These are phyloP conservation scores for Agapetus fuscipes DNA, from an alignment of 2,888 invertebrate species.

Conservation along the genomic window DNA sequence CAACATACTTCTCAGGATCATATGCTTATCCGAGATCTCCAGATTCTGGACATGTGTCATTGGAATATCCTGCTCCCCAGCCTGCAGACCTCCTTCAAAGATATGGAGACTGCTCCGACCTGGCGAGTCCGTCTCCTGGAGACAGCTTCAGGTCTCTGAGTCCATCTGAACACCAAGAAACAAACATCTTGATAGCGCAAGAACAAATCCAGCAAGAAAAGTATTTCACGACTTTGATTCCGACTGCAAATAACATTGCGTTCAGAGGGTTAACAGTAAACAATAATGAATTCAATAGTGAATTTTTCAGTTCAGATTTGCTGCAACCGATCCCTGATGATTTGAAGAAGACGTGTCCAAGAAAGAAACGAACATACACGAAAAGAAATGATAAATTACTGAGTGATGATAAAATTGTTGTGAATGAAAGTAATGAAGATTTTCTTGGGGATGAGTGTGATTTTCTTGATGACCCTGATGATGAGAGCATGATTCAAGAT, in stretches of 20 bases:
- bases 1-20: conserved; percentile 24
- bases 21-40: conserved; percentile 43
- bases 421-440: conserved; percentile 26
- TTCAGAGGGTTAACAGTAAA: conserved; percentile 27
- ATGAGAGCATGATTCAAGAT: conserved; percentile 30
- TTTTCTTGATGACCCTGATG: conserved; percentile 39
- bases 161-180: conserved; percentile 26
- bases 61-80: conserved; percentile 45
- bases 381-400: conserved; percentile 3
- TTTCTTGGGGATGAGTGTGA: conserved; percentile 33
- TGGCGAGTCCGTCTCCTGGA: conserved; percentile 24
- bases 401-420: background rate
- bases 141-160: conserved; percentile 39
- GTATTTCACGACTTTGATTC: conserved; percentile 17
- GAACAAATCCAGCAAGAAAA: conserved; percentile 14
- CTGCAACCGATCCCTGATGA: conserved; percentile 7
- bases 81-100: conserved; percentile 16
- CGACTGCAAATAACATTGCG: conserved; percentile 32
- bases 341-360: conserved; percentile 1
- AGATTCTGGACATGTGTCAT: conserved; percentile 41
- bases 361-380: conserved; percentile 7
- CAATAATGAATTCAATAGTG: conserved; percentile 7
- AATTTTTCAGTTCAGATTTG: conserved; percentile 18
- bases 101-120: conserved; percentile 20
- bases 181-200: conserved; percentile 4